A percentile compares a stretch with the other conserved stretches of the same genome.
phyloP scores from a whole-genome alignment of 1,140 invertebrate species.

The Bombus waltoni region DNA sequence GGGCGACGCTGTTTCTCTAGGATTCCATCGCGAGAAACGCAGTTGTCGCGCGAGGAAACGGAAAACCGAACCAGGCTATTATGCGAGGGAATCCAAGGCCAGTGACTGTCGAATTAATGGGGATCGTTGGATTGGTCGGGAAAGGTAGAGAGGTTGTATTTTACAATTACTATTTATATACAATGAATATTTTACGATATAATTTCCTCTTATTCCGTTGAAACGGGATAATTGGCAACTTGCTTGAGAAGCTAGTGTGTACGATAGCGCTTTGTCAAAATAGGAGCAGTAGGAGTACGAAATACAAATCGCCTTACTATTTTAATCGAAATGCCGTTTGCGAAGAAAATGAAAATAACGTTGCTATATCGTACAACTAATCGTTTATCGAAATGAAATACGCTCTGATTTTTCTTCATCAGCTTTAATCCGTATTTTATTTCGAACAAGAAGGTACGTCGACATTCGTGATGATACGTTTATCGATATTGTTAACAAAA shows the following conservation, averaged over 20 bases:
- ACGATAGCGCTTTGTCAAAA: neutral
- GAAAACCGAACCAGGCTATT: neutral
- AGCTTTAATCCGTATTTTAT: neutral
- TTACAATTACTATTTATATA: too few species aligned
- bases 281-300: neutral
- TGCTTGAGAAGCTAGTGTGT: neutral
- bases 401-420: neutral
- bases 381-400: neutral
- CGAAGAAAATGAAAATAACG: neutral
- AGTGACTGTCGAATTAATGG: too few species aligned
- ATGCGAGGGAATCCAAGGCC: neutral
- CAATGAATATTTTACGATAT: too few species aligned
- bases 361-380: too few species aligned
- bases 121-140: too few species aligned
- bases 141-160: too few species aligned
- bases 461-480: slow-evolving; percentile 10
- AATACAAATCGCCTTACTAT: neutral
- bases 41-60: neutral
- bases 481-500: slow-evolving; percentile 24
- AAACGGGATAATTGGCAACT: too few species aligned
- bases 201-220: too few species aligned
- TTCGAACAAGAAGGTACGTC: neutral
- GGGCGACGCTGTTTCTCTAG: neutral
- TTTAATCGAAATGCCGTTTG: neutral
- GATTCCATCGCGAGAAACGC: slow-evolving; percentile 4